These are phyloP conservation scores for Zosterops borbonicus DNA, from an alignment of 2,113 vertebrate genomes.

Conservation along the genomic window DNA sequence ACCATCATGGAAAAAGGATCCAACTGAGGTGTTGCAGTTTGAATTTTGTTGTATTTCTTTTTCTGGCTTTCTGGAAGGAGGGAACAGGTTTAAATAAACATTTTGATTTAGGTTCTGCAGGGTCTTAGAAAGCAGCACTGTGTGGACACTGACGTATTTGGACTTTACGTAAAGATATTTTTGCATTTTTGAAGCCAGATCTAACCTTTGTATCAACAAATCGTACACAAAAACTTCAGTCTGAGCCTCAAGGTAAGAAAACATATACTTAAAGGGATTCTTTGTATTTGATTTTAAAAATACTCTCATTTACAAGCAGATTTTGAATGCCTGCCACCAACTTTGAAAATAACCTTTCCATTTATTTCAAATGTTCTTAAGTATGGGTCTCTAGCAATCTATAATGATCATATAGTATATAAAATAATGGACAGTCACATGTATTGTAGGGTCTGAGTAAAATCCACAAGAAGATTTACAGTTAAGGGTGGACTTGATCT, in stretches of 20 bases:
- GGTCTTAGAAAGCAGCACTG: constrained; percentile 64
- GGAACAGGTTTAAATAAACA: constrained; percentile 68
- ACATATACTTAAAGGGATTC: constrained; percentile 49
- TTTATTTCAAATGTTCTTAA: constrained; percentile 35
- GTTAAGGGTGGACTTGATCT: not conserved
- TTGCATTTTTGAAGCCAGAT: constrained; percentile 59
- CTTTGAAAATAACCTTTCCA: constrained; percentile 41
- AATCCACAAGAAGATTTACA: not conserved
- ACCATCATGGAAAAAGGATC: constrained; percentile 55
- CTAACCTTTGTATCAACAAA: constrained; percentile 68
- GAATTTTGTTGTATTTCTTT: constrained; percentile 65
- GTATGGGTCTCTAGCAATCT: constrained; percentile 5
- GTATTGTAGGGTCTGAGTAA: not conserved
- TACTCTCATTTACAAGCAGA: constrained; percentile 54
- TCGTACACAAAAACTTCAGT: constrained; percentile 53
- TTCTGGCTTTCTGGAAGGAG: constrained; percentile 56
- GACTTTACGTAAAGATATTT: constrained; percentile 43
- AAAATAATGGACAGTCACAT: not conserved
- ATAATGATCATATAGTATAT: not conserved
- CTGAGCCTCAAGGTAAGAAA: constrained; percentile 54
- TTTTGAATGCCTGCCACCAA: constrained; percentile 47
- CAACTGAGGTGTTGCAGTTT: constrained; percentile 50
- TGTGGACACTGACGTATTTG: constrained; percentile 55
- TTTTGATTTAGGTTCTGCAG: constrained; percentile 60
- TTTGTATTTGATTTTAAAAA: constrained; percentile 65